Conservation (phyloP, 2,888 invertebrate genomes). For the Eucera pruinosa region DNA sequence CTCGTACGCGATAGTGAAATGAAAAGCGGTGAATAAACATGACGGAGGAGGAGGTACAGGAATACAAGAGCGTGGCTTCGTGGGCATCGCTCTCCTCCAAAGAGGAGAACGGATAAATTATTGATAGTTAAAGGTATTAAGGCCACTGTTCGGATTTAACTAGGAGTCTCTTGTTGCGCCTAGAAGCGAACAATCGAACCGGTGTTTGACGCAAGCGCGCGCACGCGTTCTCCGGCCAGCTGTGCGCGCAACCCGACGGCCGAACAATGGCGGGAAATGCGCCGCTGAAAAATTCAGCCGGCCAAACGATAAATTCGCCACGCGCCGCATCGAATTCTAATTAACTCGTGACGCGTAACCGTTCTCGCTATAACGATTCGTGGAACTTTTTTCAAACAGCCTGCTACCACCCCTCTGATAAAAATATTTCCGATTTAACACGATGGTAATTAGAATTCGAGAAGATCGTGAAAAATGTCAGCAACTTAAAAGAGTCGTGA, state of each 20-base stretch:
- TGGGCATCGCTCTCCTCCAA: background rate
- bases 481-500: too few species aligned
- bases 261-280: constrained; percentile 78
- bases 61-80: background rate
- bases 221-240: constrained; percentile 48
- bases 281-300: constrained; percentile 67
- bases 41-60: background rate
- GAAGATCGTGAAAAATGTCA: too few species aligned
- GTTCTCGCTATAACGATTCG: constrained; percentile 1
- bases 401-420: background rate
- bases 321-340: constrained; percentile 58
- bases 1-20: constrained; percentile 17
- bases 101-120: background rate
- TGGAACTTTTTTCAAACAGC: background rate
- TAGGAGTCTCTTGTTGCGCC: background rate
- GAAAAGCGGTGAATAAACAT: constrained; percentile 4
- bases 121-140: too few species aligned
- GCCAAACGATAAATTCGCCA: constrained; percentile 59
- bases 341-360: constrained; percentile 41
- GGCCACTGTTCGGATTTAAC: background rate
- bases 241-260: constrained; percentile 27
- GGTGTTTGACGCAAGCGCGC: constrained; percentile 65
- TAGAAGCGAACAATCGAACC: background rate
- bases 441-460: too few species aligned
- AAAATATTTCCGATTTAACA: too few species aligned